A percentile compares a stretch with the other conserved stretches of the same genome.
phyloP scores from a whole-genome alignment of 2,797 vertebrate species.

The Propithecus deckenii region DNA sequence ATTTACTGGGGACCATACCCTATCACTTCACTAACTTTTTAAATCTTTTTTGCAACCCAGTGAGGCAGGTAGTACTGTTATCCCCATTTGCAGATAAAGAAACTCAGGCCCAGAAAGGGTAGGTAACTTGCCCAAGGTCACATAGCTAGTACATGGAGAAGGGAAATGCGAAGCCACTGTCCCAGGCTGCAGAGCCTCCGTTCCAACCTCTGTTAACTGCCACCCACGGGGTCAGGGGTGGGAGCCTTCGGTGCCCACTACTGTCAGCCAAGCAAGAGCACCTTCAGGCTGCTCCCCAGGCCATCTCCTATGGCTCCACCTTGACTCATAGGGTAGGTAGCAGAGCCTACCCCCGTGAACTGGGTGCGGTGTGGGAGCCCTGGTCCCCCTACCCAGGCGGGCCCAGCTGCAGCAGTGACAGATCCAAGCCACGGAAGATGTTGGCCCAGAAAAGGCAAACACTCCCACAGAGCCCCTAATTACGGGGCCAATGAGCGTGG shows the following conservation, averaged over 20 bases:
- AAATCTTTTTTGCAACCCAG: neutral
- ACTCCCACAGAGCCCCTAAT: conserved; percentile 39
- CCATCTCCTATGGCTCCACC: neutral
- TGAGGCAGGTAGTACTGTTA: neutral
- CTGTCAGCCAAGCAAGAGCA: neutral
- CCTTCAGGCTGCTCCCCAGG: neutral
- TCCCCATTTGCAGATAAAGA: neutral
- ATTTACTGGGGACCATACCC: neutral
- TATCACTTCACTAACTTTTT: neutral
- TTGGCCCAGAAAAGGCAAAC: conserved; percentile 71
- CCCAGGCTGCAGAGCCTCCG: neutral
- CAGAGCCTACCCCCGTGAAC: neutral
- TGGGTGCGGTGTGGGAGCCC: too few species aligned
- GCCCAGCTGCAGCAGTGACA: neutral
- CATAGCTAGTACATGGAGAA: neutral
- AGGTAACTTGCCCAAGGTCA: neutral
- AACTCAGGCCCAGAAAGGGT: neutral
- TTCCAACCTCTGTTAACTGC: neutral
- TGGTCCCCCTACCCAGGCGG: neutral
- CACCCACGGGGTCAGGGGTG: neutral
- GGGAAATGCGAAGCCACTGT: neutral
- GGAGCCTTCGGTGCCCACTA: neutral
- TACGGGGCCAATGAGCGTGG: conserved; percentile 62
- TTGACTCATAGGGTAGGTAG: neutral
- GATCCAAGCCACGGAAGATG: neutral